phyloP scores from a whole-genome alignment of 2,888 invertebrate species.

The Volucella inflata region DNA sequence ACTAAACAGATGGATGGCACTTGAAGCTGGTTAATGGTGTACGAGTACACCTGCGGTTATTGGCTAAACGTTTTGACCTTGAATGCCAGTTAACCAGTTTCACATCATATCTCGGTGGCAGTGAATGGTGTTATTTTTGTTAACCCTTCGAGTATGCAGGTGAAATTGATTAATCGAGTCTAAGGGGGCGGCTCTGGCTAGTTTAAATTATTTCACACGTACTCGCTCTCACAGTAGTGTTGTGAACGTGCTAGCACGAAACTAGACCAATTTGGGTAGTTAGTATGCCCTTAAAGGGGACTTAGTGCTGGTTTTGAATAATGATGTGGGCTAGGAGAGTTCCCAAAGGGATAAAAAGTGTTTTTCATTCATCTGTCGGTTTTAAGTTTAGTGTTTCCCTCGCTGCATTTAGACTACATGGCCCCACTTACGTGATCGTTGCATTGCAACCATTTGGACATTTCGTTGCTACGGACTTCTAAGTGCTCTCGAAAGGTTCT shows the following conservation, averaged over 20 bases:
- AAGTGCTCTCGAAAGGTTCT: too few species aligned
- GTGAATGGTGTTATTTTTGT: constrained; percentile 24
- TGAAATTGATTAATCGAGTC: constrained; percentile 59
- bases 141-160: constrained; percentile 35
- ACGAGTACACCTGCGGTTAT: constrained; percentile 65
- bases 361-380: too few species aligned
- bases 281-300: constrained; percentile 26
- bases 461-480: too few species aligned
- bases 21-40: too few species aligned
- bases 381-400: too few species aligned
- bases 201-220: constrained; percentile 42
- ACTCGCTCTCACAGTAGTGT: not conserved
- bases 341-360: too few species aligned
- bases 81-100: constrained; percentile 52
- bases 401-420: too few species aligned
- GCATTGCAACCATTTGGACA: too few species aligned
- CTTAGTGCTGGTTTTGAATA: constrained; percentile 5
- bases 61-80: constrained; percentile 69
- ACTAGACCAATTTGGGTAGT: constrained; percentile 26
- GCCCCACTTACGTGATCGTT: too few species aligned
- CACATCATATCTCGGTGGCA: not conserved
- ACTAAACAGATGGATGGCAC: constrained; percentile 42
- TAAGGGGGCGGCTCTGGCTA: not conserved
- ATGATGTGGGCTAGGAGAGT: not conserved
- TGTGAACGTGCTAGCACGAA: constrained; percentile 26